These are phyloP conservation scores for Noturus placidus DNA, from an alignment of 2,113 vertebrate genomes.

Conservation along the genomic window DNA sequence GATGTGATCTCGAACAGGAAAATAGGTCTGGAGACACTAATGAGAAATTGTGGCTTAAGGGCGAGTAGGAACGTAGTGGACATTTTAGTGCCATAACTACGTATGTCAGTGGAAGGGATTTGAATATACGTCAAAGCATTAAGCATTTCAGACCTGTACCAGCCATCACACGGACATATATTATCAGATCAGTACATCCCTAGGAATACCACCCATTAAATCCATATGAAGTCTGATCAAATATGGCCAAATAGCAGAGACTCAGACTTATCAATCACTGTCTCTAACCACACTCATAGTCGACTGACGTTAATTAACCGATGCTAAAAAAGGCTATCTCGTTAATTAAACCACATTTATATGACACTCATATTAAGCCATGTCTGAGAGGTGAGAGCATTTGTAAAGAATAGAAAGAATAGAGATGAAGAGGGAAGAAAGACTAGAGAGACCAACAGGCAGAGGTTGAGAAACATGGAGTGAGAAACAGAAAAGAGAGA, in stretches of 20 bases:
- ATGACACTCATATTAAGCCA: conserved; percentile 53
- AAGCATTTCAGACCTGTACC: not conserved
- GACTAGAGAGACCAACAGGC: conserved; percentile 40
- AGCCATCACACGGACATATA: not conserved
- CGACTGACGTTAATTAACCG: conserved; percentile 56
- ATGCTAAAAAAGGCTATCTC: conserved; percentile 54
- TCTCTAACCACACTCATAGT: conserved; percentile 43
- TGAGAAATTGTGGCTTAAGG: not conserved
- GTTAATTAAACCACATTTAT: conserved; percentile 62
- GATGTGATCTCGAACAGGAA: not conserved
- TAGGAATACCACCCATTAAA: not conserved
- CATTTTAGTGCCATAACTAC: not conserved
- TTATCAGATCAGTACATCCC: not conserved
- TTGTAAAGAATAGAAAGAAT: conserved; percentile 11
- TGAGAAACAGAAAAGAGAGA: not conserved
- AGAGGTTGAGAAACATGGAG: conserved; percentile 31
- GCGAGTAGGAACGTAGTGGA: no score
- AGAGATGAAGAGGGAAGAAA: conserved; percentile 16
- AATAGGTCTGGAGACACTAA: not conserved
- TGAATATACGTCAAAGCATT: not conserved
- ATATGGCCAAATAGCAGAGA: conserved; percentile 15
- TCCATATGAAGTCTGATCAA: conserved; percentile 1
- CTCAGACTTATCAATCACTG: conserved; percentile 28
- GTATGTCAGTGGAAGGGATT: not conserved
- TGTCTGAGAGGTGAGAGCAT: conserved; percentile 28